Conservation (phyloP, 2,113 vertebrate species). For the Elachura formosa region DNA sequence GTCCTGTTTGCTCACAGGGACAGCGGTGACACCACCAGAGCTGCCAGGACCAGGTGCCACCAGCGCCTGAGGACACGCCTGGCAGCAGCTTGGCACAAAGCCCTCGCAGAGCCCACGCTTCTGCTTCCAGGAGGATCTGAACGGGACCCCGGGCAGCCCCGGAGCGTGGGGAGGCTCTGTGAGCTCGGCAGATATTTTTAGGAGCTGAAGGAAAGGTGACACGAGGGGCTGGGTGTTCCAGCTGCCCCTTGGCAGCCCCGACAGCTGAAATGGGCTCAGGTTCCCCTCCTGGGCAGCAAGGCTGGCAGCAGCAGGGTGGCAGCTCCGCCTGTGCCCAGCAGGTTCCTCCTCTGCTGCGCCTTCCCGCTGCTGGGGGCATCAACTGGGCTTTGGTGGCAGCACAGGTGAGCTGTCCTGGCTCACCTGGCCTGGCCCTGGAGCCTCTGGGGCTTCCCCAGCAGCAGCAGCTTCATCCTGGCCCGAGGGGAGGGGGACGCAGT, state of each 20-base stretch:
- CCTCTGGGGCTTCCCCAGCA: neutral
- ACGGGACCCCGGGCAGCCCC: too few relatives aligned
- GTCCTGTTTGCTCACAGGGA: neutral
- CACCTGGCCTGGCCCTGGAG: neutral
- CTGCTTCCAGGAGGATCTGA: neutral
- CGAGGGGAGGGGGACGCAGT: neutral
- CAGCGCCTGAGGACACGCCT: fast-evolving
- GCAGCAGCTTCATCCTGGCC: neutral
- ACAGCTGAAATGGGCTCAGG: neutral
- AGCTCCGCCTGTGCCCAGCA: neutral
- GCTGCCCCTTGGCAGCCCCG: too few relatives aligned
- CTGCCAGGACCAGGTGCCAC: neutral
- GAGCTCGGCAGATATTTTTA: neutral
- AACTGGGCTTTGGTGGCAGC: neutral
- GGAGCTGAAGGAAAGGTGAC: neutral
- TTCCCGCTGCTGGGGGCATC: neutral
- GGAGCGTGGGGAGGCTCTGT: too few relatives aligned
- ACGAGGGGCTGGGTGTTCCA: neutral
- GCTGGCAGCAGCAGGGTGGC: too few relatives aligned
- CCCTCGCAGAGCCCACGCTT: fast-evolving
- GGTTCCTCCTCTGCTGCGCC: neutral
- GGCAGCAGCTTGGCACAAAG: fast-evolving
- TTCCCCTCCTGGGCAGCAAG: neutral
- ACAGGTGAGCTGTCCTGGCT: too few relatives aligned
- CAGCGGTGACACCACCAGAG: neutral